These are phyloP conservation scores for Tyrannus savana DNA, from an alignment of 2,113 vertebrate species.

Conservation along the genomic window DNA sequence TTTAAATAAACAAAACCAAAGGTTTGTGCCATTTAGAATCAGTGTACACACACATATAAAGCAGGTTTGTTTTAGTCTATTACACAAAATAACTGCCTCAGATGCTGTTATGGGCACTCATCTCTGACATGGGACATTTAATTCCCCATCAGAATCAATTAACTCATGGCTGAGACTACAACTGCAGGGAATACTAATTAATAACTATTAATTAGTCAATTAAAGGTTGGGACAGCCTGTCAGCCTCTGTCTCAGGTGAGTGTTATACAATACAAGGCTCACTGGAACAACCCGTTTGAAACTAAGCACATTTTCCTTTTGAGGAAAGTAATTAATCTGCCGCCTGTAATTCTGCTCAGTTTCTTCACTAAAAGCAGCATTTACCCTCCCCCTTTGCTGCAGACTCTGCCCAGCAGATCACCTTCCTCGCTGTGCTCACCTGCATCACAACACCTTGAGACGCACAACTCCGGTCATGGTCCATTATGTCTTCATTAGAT, in stretches of 20 bases:
- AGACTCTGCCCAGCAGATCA: slow-evolving; percentile 19
- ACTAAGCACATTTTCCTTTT: slow-evolving; percentile 46
- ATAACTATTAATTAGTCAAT: slow-evolving; percentile 72
- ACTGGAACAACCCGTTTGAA: slow-evolving; percentile 53
- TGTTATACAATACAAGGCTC: slow-evolving; percentile 42
- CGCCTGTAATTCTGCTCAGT: slow-evolving; percentile 43
- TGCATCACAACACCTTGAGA: background rate
- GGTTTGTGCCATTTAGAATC: background rate
- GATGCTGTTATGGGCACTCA: slow-evolving; percentile 60
- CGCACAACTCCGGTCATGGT: background rate
- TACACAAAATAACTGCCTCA: slow-evolving; percentile 54
- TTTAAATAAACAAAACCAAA: slow-evolving; percentile 32
- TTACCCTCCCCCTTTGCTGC: background rate
- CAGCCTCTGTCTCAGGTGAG: slow-evolving; percentile 67
- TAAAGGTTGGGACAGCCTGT: slow-evolving; percentile 64
- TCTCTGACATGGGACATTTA: slow-evolving; percentile 67
- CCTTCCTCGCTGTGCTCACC: background rate
- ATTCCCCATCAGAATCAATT: slow-evolving; percentile 68
- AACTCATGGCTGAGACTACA: slow-evolving; percentile 59
- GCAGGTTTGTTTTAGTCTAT: slow-evolving; percentile 51
- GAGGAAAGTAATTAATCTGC: slow-evolving; percentile 62
- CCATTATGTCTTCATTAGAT: background rate
- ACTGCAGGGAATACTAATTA: slow-evolving; percentile 67
- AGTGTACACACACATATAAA: background rate
- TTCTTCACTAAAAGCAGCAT: slow-evolving; percentile 41